A percentile compares a stretch with the other conserved stretches of the same genome.
Evolutionary conservation across 2,888 invertebrate genomes (phyloP).

Genomic region (Andrena camellia): DNA sequence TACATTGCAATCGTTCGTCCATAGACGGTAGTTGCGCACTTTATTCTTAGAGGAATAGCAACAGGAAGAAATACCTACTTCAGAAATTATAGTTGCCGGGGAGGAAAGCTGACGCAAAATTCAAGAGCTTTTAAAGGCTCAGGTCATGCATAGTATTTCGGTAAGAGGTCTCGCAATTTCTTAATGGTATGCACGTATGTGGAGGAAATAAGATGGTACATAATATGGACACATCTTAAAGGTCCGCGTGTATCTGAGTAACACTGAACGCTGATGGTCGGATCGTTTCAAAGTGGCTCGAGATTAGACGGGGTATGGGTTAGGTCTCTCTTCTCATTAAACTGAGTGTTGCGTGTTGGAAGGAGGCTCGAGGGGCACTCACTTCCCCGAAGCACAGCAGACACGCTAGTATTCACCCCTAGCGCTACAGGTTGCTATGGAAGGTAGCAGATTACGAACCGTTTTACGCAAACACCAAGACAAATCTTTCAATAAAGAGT

Average conservation of each 20-base stretch:
- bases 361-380: conserved; percentile 82
- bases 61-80: neutral
- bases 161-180: conserved; percentile 55
- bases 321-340: conserved; percentile 83
- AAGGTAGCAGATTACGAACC: conserved; percentile 79
- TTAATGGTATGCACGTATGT: conserved; percentile 62
- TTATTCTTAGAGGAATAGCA: neutral
- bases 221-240: conserved; percentile 53
- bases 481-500: conserved; percentile 74
- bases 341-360: conserved; percentile 83
- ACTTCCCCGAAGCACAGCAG: conserved; percentile 77
- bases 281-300: conserved; percentile 73
- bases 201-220: conserved; percentile 58
- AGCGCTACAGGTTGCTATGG: conserved; percentile 80
- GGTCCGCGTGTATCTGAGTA: conserved; percentile 55
- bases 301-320: conserved; percentile 68
- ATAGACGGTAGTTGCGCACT: neutral
- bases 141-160: conserved; percentile 22
- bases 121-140: conserved; percentile 40
- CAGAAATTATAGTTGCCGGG: conserved; percentile 16
- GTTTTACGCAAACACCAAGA: conserved; percentile 74
- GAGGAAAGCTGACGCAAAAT: conserved; percentile 14
- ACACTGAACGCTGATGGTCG: conserved; percentile 68
- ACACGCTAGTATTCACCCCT: conserved; percentile 70
- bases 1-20: neutral